These are phyloP conservation scores for Emmelina monodactyla DNA, from an alignment of 2,888 invertebrate species.

Conservation along the genomic window DNA sequence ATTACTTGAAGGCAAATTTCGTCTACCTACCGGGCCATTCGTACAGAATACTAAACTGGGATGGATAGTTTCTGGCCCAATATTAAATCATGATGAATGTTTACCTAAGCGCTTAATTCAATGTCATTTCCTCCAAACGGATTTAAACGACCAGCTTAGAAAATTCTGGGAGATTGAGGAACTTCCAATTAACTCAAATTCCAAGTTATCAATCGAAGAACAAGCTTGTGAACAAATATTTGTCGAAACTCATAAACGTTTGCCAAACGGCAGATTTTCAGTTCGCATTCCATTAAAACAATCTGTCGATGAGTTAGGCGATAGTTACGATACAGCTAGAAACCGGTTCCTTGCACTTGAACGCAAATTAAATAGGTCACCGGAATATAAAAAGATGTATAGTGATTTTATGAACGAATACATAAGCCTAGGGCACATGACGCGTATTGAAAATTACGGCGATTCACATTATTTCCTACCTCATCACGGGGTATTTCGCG, in stretches of 20 bases:
- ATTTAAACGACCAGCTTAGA: not conserved
- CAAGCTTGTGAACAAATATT: not conserved
- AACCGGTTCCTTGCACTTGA: conserved; percentile 1
- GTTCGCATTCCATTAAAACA: conserved; percentile 1
- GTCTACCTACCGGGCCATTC: conserved; percentile 7
- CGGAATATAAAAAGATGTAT: no score
- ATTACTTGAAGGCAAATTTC: conserved; percentile 6
- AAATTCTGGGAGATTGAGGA: conserved; percentile 2
- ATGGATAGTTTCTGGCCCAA: conserved; percentile 1
- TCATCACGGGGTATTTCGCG: no score
- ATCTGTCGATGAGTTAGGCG: not conserved
- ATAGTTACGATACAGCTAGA: conserved; percentile 1
- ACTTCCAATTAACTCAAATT: not conserved
- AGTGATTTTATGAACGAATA: no score
- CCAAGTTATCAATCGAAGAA: not conserved
- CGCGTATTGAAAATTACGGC: no score
- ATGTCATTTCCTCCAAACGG: not conserved
- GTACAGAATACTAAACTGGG: conserved; percentile 8
- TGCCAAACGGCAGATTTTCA: not conserved
- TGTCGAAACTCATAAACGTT: not conserved
- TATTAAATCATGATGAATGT: not conserved
- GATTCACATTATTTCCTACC: no score
- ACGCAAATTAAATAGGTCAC: not conserved
- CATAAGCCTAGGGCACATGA: no score
- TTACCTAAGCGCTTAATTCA: not conserved